Percentiles rank a stretch among this genome's conserved stretches.
Evolutionary conservation across 2,888 invertebrate species (phyloP).

Genomic region (Melolontha melolontha): DNA sequence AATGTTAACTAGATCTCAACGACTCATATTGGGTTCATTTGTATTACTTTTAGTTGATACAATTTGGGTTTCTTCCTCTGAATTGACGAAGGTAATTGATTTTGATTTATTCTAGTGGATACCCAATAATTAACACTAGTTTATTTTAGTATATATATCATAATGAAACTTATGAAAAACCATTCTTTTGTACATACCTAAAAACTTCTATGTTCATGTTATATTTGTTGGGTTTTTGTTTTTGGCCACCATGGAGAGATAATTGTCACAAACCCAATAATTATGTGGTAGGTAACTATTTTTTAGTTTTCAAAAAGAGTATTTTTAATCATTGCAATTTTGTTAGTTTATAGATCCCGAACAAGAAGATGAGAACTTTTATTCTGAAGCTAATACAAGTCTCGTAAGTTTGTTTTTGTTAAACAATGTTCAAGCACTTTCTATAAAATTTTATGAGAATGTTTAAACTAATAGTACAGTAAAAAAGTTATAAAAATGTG

Average conservation of each 20-base stretch:
- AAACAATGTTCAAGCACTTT: neutral
- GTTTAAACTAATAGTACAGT: constrained; percentile 12
- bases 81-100: constrained; percentile 86
- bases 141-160: constrained; percentile 84
- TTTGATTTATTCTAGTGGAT: neutral
- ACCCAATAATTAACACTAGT: neutral
- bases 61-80: constrained; percentile 96
- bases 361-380: constrained; percentile 84
- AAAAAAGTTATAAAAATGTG: constrained; percentile 7
- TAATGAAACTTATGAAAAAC: constrained; percentile 89
- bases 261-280: constrained; percentile 74
- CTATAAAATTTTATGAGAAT: too few relatives aligned
- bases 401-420: constrained; percentile 67
- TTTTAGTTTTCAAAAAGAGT: neutral
- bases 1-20: constrained; percentile 75
- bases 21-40: constrained; percentile 85
- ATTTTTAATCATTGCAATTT: constrained; percentile 42
- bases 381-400: constrained; percentile 75
- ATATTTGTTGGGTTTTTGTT: constrained; percentile 89
- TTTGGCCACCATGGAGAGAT: constrained; percentile 91
- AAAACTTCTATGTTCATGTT: constrained; percentile 95
- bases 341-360: constrained; percentile 79
- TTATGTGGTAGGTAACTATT: constrained; percentile 74
- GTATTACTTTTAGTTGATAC: constrained; percentile 91
- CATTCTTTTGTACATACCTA: constrained; percentile 95